Base-by-base conservation (phyloP, 2,797 vertebrate species). In the Crenuchus spilurus region DNA sequence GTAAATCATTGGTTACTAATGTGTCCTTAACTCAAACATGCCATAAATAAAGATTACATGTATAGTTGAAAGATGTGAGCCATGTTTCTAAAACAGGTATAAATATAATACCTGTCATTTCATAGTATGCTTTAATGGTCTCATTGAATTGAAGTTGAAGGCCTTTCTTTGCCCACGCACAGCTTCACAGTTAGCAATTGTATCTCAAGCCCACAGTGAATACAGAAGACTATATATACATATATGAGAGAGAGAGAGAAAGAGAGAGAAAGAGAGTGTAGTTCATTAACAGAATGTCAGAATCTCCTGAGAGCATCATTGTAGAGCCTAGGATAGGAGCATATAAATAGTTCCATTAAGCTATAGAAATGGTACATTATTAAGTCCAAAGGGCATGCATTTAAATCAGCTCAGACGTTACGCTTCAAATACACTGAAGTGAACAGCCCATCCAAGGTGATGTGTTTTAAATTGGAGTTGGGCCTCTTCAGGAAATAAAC, bases 291-390 rank as follows among this genome's bases (percentile, higher is more conserved):
- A 18, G 42, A 16, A 46, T 48, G 62, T 64, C 41, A 64, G 37
- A 64, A 30, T 41, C 14, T 64, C 26, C 16, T 9, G 9, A 28
- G 28, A 11, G 0, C 61, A 46, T n/a, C 61, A 31, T 13, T 64
- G 62, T 42, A 30, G 26, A 18, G 26, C n/a, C 3, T 5, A 46
- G 26, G 42, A 64, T 41, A 64, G 28, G 14, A n/a, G 16, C 28
- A 48, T 48, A 48, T 64, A 64, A 48, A 64, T 48, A 64, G 42
- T 64, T 64, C 41, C 41, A 64, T 64, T 64, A 46, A 46, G 41
- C 61, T 64, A 28, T 46, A 64, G 41, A 64, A 46, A 64, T 46
- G 39, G 39, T 31, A 30, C 54, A 70, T 48, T 58, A 46, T 57
- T 58, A 58, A 70, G 11, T 70, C 41, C 31, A 48, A 48, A 35